Evolutionary conservation across 37 sponge, comb jelly and placozoan genomes (phyloP).

Genomic region (Eunapius fragilis): DNA sequence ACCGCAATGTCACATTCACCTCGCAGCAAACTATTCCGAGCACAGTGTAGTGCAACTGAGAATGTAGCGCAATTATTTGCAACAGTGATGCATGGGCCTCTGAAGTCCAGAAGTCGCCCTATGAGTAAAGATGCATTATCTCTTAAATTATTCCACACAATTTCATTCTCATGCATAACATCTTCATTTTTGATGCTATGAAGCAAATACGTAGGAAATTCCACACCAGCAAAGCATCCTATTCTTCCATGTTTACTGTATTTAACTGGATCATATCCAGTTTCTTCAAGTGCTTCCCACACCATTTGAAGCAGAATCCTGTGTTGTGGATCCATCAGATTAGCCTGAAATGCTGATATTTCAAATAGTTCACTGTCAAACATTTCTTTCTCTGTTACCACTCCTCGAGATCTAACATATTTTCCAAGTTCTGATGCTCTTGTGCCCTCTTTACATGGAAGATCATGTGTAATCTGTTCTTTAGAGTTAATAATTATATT

Average conservation of each 20-base stretch:
- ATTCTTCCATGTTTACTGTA: not conserved
- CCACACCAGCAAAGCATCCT: conserved; percentile 7
- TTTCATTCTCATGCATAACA: no score
- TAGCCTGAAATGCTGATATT: not conserved
- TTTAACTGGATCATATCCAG: conserved; percentile 15
- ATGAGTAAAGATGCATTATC: not conserved
- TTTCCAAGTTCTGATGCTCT: not conserved
- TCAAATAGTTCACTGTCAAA: conserved; percentile 7
- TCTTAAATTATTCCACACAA: not conserved
- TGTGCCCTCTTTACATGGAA: not conserved
- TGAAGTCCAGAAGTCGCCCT: conserved; percentile 3
- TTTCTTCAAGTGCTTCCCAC: conserved; percentile 15
- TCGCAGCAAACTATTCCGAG: not conserved
- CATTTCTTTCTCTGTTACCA: not conserved
- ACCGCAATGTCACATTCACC: conserved; percentile 21
- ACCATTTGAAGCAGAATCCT: not conserved
- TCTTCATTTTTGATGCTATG: not conserved
- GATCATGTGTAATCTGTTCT: not conserved
- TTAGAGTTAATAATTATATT: not conserved
- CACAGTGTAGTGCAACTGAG: conserved; percentile 1
- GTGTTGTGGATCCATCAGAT: conserved; percentile 11
- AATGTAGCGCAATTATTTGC: conserved; percentile 9
- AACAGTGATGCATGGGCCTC: conserved; percentile 5
- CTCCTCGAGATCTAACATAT: conserved; percentile 8
- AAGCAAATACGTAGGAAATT: conserved; percentile 5